Conservation (phyloP, 2,797 vertebrate species). For the Chiroxiphia lanceolata region DNA sequence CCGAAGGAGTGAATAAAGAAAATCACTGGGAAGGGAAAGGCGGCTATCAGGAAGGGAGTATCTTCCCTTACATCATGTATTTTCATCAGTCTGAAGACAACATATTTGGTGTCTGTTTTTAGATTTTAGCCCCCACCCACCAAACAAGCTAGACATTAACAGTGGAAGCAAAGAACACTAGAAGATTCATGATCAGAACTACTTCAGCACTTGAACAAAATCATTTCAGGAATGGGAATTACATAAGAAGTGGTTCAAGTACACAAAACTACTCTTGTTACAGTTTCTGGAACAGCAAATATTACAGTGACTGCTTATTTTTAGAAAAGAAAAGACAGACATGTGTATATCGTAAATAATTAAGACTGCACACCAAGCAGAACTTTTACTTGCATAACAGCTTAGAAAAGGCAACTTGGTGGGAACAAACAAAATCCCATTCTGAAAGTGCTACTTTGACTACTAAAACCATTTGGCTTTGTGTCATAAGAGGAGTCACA, state of each 20-base stretch:
- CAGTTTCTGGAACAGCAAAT: not conserved
- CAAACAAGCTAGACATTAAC: not conserved
- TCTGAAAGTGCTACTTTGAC: conserved; percentile 1
- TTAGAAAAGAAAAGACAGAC: not conserved
- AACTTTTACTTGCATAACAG: conserved; percentile 20
- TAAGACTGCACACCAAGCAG: not conserved
- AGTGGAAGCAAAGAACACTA: not conserved
- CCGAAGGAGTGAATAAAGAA: not conserved
- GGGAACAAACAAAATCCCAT: not conserved
- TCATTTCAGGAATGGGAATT: not conserved
- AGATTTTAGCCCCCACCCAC: not conserved
- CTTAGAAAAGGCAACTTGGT: not conserved
- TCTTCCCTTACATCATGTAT: not conserved
- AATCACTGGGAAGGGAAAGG: not conserved
- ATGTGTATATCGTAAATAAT: conserved; percentile 16
- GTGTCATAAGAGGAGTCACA: conserved; percentile 29
- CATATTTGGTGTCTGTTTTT: not conserved
- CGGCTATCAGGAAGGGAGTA: not conserved
- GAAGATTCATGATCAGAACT: not conserved
- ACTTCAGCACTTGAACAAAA: not conserved
- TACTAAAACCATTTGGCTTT: conserved; percentile 28
- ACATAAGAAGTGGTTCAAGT: not conserved
- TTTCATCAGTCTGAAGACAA: not conserved
- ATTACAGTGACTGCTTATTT: not conserved
- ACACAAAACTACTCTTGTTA: not conserved